Base-by-base conservation (phyloP, 1,140 invertebrate species). In the Panulirus ornatus region DNA sequence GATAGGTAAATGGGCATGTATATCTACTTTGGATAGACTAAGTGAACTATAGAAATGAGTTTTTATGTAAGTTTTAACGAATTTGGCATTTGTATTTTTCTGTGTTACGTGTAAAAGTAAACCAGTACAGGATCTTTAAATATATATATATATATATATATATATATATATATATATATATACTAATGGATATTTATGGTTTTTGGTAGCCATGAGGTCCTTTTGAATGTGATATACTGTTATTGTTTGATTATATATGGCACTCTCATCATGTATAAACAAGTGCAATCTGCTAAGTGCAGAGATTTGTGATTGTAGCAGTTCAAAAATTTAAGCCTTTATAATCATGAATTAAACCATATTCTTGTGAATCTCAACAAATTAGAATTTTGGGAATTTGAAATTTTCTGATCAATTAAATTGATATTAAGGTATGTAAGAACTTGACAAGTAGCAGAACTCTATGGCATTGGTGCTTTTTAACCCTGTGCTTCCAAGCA, bases 1-100 rank as follows among this genome's bases (percentile, higher is more conserved):
- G 51, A 91, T 92, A 36, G 93, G 93, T 9, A 93, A 92, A 76
- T 93, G 93, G 83, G 90, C 91, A 30, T 91, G 93, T 63, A 92
- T 93, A 70, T 92, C 92, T 16, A 92, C 92, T 16, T 75, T 92
- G 54, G 93, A 93, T 63, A 91, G 92, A 88, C 42, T 92, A 30
- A 91, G 36, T 86, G 88, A 90, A n/a, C 54, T 90, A 40, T 90
- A 79, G 79, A 63, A 34, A 30, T 75, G 5, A 38, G 22, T 40
- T 11, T 14, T 5, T 3, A 76, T 36, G 40, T 76, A 16, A 47
- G 19, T 22, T 81, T 2, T 16, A 27, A 58, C 5, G 40, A 81
- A n/a, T 8, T 2, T 19, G 36, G 2, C 9, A 19, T 47, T 51
- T 79, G 9, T 9, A 40, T 30, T 42, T 2, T 79, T 71, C 51